A percentile compares a stretch with the other conserved stretches of the same genome.
Evolutionary conservation across 2,113 vertebrate species (phyloP).

Genomic region (Rhinoderma darwinii): DNA sequence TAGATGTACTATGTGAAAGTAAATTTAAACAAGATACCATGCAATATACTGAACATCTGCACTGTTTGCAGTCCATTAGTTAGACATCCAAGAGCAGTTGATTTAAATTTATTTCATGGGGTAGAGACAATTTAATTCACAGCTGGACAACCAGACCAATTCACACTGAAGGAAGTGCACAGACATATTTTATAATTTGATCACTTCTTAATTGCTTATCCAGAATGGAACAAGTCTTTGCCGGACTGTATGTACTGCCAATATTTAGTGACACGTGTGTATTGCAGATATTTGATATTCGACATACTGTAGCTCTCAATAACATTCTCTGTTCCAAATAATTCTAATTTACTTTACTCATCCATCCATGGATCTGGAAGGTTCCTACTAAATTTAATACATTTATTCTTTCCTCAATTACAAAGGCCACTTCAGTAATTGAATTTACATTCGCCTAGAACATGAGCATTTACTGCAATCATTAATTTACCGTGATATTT

Average conservation of each 20-base stretch:
- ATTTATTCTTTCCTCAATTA: slow-evolving; percentile 1
- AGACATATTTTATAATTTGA: slow-evolving; percentile 9
- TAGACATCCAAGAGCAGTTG: not conserved
- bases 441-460: not conserved
- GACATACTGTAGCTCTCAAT: slow-evolving; percentile 9
- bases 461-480: not conserved
- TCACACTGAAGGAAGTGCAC: not conserved
- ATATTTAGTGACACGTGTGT: slow-evolving; percentile 11
- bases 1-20: too few species aligned
- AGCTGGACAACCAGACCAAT: not conserved
- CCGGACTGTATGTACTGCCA: slow-evolving; percentile 41
- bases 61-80: not conserved
- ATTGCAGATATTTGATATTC: slow-evolving; percentile 20
- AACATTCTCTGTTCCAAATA: slow-evolving; percentile 26
- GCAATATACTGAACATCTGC: not conserved
- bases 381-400: not conserved
- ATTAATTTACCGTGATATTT: not conserved
- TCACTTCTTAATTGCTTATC: slow-evolving; percentile 17
- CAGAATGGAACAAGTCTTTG: slow-evolving; percentile 19
- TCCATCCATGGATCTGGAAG: not conserved
- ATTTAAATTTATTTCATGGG: not conserved
- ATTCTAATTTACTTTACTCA: not conserved
- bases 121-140: not conserved
- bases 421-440: slow-evolving; percentile 5
- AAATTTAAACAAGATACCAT: too few species aligned